Base-by-base conservation (phyloP, 2,113 vertebrate species). In the Zootoca vivipara region DNA sequence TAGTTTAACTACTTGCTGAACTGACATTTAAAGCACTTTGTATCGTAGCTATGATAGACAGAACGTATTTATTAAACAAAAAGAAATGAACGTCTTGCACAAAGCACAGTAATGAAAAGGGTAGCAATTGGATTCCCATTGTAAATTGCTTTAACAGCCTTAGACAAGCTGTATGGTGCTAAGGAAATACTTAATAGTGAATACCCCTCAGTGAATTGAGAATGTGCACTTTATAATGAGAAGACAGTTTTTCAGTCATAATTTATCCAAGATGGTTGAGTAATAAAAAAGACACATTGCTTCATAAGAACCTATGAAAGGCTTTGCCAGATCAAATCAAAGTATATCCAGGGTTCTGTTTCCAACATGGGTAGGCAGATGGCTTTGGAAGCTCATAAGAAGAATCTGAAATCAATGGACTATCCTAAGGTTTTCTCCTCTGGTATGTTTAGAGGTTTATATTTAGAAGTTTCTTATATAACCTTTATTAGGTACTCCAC, bases 11-110 rank as follows among this genome's bases (percentile, higher is more conserved):
- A 85, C 0, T 46, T 92, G 79, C 13, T 91, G 89, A 93, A 92
- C 85, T 93, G 91, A 65, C 83, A 87, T 88, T 92, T 93, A 88
- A 90, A 94, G 86, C n/a, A 67, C 77, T 93, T 91, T 86, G n/a
- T 77, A 42, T 86, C 92, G 20, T 72, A 81, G 70, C 56, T 87
- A 24, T 90, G 88, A 87, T 26, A 79, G 67, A 90, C 92, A 92
- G 85, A 91, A 91, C 85, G 38, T 65, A 83, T 79, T 89, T 90
- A 75, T 92, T 91, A 89, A 89, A 85, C 82, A 92, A 89, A 90
- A 83, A 56, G 69, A 62, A 56, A 35, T 85, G 85, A 85, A 46
- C 89, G 86, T 78, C 82, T 24, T 1, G 38, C 90, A 87, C 4
- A 42, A 42, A 91, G 22, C 30, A 38, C 33, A 75, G 20, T 77